Evolutionary conservation across 1,140 invertebrate genomes (phyloP).

Genomic region (Eubasilissa regina): DNA sequence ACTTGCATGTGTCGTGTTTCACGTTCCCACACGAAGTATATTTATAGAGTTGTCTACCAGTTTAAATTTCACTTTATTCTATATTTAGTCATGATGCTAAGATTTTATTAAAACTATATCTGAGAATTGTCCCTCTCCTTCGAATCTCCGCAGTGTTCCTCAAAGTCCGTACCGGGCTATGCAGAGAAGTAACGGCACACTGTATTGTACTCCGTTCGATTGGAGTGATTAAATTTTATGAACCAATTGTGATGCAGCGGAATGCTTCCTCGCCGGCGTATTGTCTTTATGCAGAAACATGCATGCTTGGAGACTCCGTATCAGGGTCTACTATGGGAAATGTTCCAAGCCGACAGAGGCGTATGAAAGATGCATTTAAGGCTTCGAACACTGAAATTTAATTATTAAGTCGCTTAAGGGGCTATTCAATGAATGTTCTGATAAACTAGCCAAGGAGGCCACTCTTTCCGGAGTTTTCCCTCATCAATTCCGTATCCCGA

Average conservation of each 20-base stretch:
- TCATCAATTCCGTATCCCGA: too few species aligned
- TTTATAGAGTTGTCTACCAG: too few species aligned
- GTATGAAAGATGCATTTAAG: not conserved
- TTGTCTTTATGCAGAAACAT: constrained; percentile 33
- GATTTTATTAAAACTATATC: too few species aligned
- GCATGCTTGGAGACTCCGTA: constrained; percentile 7
- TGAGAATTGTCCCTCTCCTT: not conserved
- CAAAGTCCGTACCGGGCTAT: not conserved
- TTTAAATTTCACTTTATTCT: too few species aligned
- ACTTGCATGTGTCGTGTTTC: too few species aligned
- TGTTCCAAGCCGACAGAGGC: constrained; percentile 1
- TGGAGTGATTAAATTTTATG: constrained; percentile 47
- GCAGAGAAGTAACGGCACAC: constrained; percentile 29
- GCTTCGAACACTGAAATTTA: too few species aligned
- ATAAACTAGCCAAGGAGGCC: too few species aligned
- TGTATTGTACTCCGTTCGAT: constrained; percentile 22
- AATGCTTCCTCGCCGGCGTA: not conserved
- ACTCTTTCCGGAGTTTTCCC: too few species aligned
- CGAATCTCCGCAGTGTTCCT: not conserved
- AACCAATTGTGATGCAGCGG: constrained; percentile 37
- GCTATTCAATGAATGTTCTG: too few species aligned
- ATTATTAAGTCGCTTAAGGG: too few species aligned
- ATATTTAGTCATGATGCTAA: too few species aligned
- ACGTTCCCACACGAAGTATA: too few species aligned
- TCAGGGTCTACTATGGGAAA: constrained; percentile 9